These are phyloP conservation scores for Drosophila pseudoananassae DNA, from an alignment of 1,140 invertebrate genomes.

Conservation along the genomic window DNA sequence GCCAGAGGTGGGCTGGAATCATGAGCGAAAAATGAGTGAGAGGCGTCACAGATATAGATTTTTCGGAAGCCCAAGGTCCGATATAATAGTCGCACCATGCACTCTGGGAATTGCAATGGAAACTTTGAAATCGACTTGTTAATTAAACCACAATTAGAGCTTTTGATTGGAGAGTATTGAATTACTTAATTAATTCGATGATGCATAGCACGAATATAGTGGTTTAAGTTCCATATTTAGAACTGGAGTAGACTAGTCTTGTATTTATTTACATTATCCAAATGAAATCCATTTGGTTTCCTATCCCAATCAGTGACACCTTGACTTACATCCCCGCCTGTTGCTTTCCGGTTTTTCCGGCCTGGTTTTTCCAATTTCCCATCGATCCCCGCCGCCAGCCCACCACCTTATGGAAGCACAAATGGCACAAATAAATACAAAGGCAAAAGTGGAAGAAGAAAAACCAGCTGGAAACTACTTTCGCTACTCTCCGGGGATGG, in stretches of 20 bases:
- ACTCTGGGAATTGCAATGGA: not conserved
- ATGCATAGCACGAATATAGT: not conserved
- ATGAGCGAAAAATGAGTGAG: conserved; percentile 27
- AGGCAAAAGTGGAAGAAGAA: conserved; percentile 29
- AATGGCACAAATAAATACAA: conserved; percentile 68
- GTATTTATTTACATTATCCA: not conserved
- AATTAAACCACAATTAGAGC: conserved; percentile 4
- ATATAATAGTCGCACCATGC: conserved; percentile 5
- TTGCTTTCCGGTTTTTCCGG: conserved; percentile 45
- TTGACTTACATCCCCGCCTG: conserved; percentile 53
- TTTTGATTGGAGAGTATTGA: not conserved
- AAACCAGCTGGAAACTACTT: conserved; percentile 77
- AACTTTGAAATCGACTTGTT: not conserved
- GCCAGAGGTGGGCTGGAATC: conserved; percentile 11
- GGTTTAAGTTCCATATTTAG: not conserved
- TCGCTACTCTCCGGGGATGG: conserved; percentile 57
- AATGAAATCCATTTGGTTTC: not conserved
- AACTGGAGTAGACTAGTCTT: not conserved
- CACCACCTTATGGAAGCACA: conserved; percentile 24
- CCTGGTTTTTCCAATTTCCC: conserved; percentile 13
- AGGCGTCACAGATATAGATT: conserved; percentile 18
- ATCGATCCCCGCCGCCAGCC: conserved; percentile 5
- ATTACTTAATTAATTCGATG: not conserved
- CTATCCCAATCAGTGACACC: conserved; percentile 37
- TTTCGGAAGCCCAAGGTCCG: not conserved